Evolutionary conservation across 2,888 invertebrate genomes (phyloP), one percentile per base, ranked within the genome.

Genomic region (Hyalella azteca): DNA sequence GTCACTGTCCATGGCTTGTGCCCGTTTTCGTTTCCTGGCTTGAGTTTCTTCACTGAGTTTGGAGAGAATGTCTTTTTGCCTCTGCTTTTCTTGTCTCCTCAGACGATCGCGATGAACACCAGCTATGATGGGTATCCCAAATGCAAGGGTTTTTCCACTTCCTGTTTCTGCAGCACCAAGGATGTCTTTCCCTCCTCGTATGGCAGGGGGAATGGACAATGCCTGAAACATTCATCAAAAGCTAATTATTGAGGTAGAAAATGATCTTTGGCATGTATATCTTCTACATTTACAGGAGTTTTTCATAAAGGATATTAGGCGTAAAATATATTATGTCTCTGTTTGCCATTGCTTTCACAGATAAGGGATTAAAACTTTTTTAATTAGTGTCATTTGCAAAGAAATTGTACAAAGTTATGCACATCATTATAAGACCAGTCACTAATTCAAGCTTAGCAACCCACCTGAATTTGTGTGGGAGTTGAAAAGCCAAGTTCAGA

Each of bases 121-220:
- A 78, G 92, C 90, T 80, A 99, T 89, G 59, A 99, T 93, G 13
- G 99, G 99, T 81, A 99, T 93, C 0, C 95, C 97, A 89, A 98
- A 99, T 0, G 98, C 98, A 78, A 99, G 89, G 0, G 99, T 99
- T 90, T 99, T 99, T 0, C 99, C 99, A 88, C 97, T 98, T 0
- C 99, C 99, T 0, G 99, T 99, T 90, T 98, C 97, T 2, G 98
- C 98, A 79, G 98, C 98, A n/a, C 98, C 99, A 0, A 99, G 89
- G 85, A 99, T 94, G 88, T 99, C 98, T 88, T 94, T 91, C 75
- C 92, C 91, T 54, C 95, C 97, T 87, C 93, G 91, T 86, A 97
- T 93, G 48, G 97, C 95, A 73, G 95, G 91, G 0, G 95, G 94
- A 59, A 97, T 89, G 0, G 93, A 92, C 81, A 93, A 87, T 29